Base-by-base conservation (phyloP, 2,888 invertebrate genomes). In the Drosophila testacea region DNA sequence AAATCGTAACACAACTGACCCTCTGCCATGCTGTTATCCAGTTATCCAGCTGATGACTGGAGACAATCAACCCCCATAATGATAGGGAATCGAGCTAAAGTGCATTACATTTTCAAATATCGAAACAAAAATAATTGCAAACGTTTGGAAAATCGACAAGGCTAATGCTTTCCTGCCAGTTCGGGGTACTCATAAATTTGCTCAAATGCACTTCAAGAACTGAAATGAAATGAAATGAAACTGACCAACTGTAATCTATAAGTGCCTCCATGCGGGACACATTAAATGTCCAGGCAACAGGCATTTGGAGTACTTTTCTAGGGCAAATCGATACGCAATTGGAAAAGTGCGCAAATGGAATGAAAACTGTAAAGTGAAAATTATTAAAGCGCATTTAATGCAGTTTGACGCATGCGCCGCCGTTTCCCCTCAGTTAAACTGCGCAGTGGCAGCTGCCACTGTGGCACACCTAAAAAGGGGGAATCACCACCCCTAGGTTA, bases 371-470 rank as follows among this genome's bases (percentile, higher is more conserved):
- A 87, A 64, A 50, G 63, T 73, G 84, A 71, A 81, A 84, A 74
- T 89, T 87, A 84, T 89, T 73, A 77, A 78, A 84, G 74, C 79
- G 70, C 70, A 82, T 74, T 81, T 79, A 81, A 86, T 78, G 62
- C 61, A 64, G 56, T 62, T 68, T 70, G 72, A 78, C 82, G 89
- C 85, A 87, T 77, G 89, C 84, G 88, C 55, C 73, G 61, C 56
- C 16, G 46, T 65, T 69, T 62, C 41, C 22, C 22, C 22, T 54
- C 22, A 27, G 13, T 27, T 44, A 13, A 74, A 77, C 70, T 89
- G 89, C 88, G 85, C 88, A 87, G 68, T 64, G 48, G 87, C 83
- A 79, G 77, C 84, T 81, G 89, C 81, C 67, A 66, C 69, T 61
- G 75, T 70, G 66, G 61, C 65, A 63, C 69, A 77, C 65, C 66